Percentiles rank a stretch among this genome's conserved stretches.
These are phyloP conservation scores for Pomacea canaliculata DNA, from an alignment of 2,888 invertebrate species.

Conservation along the genomic window DNA sequence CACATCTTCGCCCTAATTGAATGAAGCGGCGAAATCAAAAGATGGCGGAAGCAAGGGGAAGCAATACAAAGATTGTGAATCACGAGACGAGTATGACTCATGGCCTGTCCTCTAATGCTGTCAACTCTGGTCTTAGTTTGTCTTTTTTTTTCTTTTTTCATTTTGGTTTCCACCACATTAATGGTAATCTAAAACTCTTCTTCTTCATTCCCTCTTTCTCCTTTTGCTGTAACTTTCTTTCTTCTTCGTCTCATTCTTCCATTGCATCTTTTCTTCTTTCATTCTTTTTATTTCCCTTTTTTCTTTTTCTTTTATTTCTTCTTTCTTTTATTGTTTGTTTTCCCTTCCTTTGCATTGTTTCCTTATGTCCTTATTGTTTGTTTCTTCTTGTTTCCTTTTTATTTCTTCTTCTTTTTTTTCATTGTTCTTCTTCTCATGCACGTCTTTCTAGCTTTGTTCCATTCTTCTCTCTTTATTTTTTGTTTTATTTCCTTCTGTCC, in stretches of 20 bases:
- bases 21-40: slow-evolving; percentile 10
- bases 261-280: background rate
- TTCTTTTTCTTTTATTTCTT: background rate
- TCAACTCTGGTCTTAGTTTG: background rate
- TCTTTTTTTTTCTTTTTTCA: background rate
- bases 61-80: background rate
- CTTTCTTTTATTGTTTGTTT: background rate
- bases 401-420: background rate
- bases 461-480: too few species aligned
- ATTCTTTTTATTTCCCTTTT: too few species aligned
- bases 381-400: background rate
- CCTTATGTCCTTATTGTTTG: background rate
- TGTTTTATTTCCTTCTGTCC: too few species aligned
- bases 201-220: background rate
- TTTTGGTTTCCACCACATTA: background rate
- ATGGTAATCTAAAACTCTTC: background rate
- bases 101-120: background rate
- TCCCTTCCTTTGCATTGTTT: background rate
- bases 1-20: slow-evolving; percentile 2
- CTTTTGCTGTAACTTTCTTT: background rate
- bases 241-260: background rate
- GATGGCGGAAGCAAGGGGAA: background rate
- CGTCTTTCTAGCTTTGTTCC: background rate
- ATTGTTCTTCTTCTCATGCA: background rate
- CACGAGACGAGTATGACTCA: slow-evolving; percentile 1